Percentiles rank a stretch among this genome's conserved stretches.
phyloP scores from a whole-genome alignment of 2,113 vertebrate species.

The Phalacrocorax carbo region DNA sequence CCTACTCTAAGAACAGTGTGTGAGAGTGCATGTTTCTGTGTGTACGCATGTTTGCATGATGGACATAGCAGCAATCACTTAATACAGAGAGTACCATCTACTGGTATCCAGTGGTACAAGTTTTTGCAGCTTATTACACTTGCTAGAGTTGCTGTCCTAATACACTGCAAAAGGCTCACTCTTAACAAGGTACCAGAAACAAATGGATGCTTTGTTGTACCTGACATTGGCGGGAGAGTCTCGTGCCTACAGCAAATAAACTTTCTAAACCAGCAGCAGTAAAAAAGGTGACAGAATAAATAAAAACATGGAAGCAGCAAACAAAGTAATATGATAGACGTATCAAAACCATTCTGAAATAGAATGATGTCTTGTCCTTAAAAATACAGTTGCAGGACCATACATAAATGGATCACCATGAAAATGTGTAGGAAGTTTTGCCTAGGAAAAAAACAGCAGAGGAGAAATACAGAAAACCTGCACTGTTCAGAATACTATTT shows the following conservation, averaged over 20 bases:
- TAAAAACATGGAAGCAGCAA: neutral
- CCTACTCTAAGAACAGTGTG: fast-evolving
- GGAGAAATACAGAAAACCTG: neutral
- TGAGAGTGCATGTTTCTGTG: fast-evolving
- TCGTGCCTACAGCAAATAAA: neutral
- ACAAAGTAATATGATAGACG: neutral
- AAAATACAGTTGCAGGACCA: neutral
- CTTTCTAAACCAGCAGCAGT: neutral
- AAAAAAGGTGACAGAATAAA: neutral
- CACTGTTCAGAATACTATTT: neutral
- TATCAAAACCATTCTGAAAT: neutral
- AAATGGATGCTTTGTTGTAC: fast-evolving
- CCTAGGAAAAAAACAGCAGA: neutral
- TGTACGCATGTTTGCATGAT: fast-evolving
- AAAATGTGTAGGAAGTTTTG: fast-evolving
- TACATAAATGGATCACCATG: neutral
- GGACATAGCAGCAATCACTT: fast-evolving
- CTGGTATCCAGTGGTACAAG: neutral
- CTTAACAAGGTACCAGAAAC: neutral
- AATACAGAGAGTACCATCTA: neutral
- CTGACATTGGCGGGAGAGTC: fast-evolving
- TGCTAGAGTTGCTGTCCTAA: neutral
- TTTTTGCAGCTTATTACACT: fast-evolving
- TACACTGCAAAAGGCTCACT: neutral
- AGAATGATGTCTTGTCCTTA: neutral